Conservation (phyloP, 92 coral and sea anemone species). For the Metridium senile region DNA sequence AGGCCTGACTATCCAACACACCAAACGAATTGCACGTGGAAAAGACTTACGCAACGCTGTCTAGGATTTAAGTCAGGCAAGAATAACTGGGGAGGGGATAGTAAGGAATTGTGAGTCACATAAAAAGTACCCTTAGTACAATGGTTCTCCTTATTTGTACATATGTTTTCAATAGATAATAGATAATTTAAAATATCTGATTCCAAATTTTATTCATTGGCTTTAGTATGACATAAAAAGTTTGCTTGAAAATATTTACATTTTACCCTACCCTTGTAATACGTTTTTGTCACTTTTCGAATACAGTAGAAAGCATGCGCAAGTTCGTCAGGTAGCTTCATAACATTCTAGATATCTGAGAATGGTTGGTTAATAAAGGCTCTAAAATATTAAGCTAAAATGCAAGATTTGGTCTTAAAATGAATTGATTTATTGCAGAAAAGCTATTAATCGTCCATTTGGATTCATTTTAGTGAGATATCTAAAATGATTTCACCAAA, state of each 20-base stretch:
- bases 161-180: too few species aligned
- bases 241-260: background rate
- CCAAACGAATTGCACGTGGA: constrained; percentile 44
- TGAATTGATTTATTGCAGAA: too few species aligned
- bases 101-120: background rate
- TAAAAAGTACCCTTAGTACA: background rate
- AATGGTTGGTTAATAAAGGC: background rate
- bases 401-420: background rate
- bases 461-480: too few species aligned
- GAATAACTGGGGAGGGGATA: constrained; percentile 23
- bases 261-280: constrained; percentile 10
- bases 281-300: background rate
- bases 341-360: background rate
- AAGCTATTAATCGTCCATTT: too few species aligned
- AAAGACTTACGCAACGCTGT: constrained; percentile 31
- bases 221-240: background rate
- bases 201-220: background rate
- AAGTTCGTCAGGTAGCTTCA: background rate
- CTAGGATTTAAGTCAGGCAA: background rate
- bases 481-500: too few species aligned
- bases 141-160: background rate
- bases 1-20: constrained; percentile 2
- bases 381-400: background rate
- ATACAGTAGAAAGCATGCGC: constrained; percentile 12
- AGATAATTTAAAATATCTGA: background rate